Percentiles rank a stretch among this genome's conserved stretches.
phyloP scores from a whole-genome alignment of 2,113 vertebrate genomes.

The Epinephelus cyanopodus region DNA sequence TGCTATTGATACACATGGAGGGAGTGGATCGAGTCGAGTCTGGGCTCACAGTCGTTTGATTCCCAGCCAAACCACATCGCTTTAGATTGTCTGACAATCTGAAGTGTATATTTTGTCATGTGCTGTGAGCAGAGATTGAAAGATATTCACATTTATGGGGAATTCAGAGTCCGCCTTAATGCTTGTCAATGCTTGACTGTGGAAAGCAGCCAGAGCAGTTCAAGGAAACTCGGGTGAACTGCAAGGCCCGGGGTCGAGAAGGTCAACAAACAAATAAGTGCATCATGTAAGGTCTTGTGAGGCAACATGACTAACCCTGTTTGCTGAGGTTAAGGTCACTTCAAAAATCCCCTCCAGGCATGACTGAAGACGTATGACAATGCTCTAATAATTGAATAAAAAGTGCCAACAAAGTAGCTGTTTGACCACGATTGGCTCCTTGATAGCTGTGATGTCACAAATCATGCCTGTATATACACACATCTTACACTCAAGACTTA shows the following conservation, averaged over 20 bases:
- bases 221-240: constrained; percentile 34
- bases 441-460: neutral
- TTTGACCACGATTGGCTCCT: neutral
- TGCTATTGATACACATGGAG: constrained; percentile 42
- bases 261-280: constrained; percentile 57
- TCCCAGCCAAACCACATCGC: constrained; percentile 39
- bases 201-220: constrained; percentile 31
- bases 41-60: constrained; percentile 35
- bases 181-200: neutral
- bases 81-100: constrained; percentile 29
- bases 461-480: neutral
- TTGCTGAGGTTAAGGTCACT: constrained; percentile 37
- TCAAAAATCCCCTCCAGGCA: constrained; percentile 2
- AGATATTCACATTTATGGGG: constrained; percentile 30
- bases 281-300: constrained; percentile 43
- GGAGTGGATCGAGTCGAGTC: neutral
- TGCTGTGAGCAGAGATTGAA: constrained; percentile 6
- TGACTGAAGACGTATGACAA: neutral
- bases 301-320: constrained; percentile 37
- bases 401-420: neutral
- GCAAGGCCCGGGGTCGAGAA: constrained; percentile 42
- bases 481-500: constrained; percentile 1
- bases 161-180: neutral
- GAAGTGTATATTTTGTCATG: constrained; percentile 40
- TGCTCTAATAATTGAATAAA: neutral